Base-by-base conservation (phyloP, 2,113 vertebrate species). In the Oryzias javanicus region DNA sequence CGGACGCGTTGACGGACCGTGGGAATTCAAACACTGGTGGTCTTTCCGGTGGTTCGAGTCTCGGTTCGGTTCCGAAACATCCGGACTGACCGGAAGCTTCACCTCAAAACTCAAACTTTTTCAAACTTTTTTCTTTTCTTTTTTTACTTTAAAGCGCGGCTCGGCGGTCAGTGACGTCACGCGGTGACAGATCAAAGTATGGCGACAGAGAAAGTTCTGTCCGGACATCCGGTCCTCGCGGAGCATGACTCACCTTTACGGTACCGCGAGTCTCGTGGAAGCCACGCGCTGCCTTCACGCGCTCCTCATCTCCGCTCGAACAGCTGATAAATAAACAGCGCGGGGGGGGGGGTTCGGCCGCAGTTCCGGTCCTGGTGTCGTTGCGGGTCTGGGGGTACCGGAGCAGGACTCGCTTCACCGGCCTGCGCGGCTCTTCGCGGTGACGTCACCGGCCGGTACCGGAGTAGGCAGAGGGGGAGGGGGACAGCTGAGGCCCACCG, bases 161-260 rank as follows among this genome's bases (percentile, higher is more conserved):
- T 7, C 29, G 3, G 29, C 29, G 29, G 35, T 35, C 35, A 35
- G 35, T 35, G 35, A 35, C 35, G 35, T 35, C 35, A 35, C 10
- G 8, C 6, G 10, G 35, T 13, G 35, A 35, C 35, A 10, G 35
- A 35, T 35, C 35, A 35, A 35, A 35, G 35, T 3, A 35, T 35
- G 8, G 35, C 35, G 35, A 35, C 35, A 10, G 35, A 8, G 35
- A 35, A 35, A 13, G 35, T 35, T 35, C 35, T 35, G 35, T 35
- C 35, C 35, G 35, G 35, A 35, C 35, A 35, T 35, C 35, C 35
- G 35, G 35, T 35, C 35, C 35, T 12, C 35, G 35, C 35, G 35
- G 35, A 35, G 35, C 35, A 3, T 42, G 63, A 70, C 70, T 81
- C 72, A 81, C 76, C 76, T 79, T 51, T 69, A 61, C 72, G 57